phyloP scores from a whole-genome alignment of 1,140 invertebrate species.

The Muscidifurax raptorellus region DNA sequence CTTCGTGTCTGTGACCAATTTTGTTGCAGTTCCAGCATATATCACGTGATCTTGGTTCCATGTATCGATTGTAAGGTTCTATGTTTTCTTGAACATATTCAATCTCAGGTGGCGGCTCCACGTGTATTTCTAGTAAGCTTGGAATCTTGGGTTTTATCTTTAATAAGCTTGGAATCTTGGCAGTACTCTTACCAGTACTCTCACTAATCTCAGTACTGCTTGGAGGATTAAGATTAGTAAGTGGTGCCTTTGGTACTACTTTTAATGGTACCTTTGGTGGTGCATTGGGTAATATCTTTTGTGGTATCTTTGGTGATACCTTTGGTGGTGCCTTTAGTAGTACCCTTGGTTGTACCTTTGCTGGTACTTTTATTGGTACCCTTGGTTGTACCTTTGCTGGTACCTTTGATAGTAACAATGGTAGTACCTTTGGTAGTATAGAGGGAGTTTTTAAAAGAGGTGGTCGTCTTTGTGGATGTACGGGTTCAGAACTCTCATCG shows the following conservation, averaged over 20 bases:
- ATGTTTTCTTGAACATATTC: not conserved
- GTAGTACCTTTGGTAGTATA: no score
- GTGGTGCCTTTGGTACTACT: no score
- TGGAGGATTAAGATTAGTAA: no score
- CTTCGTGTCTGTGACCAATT: not conserved
- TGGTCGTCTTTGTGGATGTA: not conserved
- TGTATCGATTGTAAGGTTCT: not conserved
- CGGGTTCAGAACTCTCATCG: not conserved
- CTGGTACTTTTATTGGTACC: no score
- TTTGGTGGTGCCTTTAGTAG: no score
- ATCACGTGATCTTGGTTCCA: not conserved
- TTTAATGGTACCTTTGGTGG: no score
- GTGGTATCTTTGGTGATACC: no score
- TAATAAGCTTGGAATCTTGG: slow-evolving; percentile 23
- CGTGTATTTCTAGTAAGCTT: slow-evolving; percentile 25
- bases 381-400: no score
- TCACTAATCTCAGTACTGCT: not conserved
- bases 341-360: no score
- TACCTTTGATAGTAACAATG: no score
- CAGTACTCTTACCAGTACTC: not conserved
- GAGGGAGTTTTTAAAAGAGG: not conserved
- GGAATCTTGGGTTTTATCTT: slow-evolving; percentile 30
- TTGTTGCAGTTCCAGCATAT: slow-evolving; percentile 39
- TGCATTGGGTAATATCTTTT: no score
- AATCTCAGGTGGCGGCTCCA: not conserved